These are phyloP conservation scores for Chrysogorgia sp. DNA, from an alignment of 92 coral and sea anemone species.

Conservation along the genomic window DNA sequence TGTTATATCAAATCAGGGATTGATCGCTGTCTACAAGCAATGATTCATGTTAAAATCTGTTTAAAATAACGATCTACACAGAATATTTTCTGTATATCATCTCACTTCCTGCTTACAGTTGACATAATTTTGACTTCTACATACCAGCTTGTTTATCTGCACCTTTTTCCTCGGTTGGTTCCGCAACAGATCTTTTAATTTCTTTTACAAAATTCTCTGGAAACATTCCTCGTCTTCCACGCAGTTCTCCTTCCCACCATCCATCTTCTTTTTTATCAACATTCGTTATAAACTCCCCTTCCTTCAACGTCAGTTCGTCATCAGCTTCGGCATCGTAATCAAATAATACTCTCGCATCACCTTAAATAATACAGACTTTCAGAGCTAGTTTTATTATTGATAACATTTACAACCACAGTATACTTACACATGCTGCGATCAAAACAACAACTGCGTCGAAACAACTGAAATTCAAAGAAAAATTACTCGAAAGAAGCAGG, in stretches of 20 bases:
- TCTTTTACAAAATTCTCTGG: slow-evolving; percentile 88
- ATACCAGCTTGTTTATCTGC: slow-evolving; percentile 43
- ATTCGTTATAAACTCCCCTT: slow-evolving; percentile 77
- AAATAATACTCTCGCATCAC: slow-evolving; percentile 80
- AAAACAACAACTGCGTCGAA: slow-evolving; percentile 2
- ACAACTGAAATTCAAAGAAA: slow-evolving; percentile 7
- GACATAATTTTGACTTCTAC: background rate
- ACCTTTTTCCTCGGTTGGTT: slow-evolving; percentile 21
- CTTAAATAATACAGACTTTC: background rate
- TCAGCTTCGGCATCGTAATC: slow-evolving; percentile 73
- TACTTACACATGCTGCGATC: slow-evolving; percentile 41
- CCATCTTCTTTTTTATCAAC: slow-evolving; percentile 69
- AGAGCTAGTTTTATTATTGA: background rate
- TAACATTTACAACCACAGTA: slow-evolving; percentile 6
- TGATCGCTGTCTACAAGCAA: no score
- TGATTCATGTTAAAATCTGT: no score
- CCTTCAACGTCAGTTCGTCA: slow-evolving; percentile 71
- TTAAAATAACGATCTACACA: no score
- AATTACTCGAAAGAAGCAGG: background rate
- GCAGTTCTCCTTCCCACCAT: slow-evolving; percentile 87
- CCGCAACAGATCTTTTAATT: slow-evolving; percentile 29
- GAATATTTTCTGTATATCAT: background rate
- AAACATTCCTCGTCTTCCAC: slow-evolving; percentile 83
- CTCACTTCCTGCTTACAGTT: background rate
- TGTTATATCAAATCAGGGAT: no score